Conservation (phyloP, 1,140 invertebrate species). For the Drosophila lini region DNA sequence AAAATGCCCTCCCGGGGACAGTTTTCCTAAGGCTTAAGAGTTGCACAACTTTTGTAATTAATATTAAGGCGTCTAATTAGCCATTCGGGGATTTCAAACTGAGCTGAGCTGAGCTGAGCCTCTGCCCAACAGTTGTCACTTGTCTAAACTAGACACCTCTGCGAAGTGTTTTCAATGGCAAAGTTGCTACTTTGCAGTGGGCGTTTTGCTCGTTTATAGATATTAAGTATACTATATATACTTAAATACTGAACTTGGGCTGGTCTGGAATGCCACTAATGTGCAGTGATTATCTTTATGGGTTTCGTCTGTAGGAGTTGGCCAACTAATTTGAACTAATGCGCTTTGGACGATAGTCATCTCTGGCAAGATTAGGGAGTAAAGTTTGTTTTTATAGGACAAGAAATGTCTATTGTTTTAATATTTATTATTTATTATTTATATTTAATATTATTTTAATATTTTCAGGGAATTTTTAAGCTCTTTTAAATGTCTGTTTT, state of each 20-base stretch:
- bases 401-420: background rate
- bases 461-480: too few relatives aligned
- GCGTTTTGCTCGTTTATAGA: conserved; percentile 6
- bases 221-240: conserved; percentile 12
- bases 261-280: conserved; percentile 25
- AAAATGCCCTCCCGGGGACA: conserved; percentile 53
- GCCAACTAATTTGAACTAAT: conserved; percentile 29
- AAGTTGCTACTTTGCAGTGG: conserved; percentile 9
- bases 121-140: conserved; percentile 15
- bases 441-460: too few relatives aligned
- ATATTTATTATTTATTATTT: too few relatives aligned
- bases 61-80: conserved; percentile 75
- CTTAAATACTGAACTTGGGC: conserved; percentile 7
- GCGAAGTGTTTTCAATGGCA: conserved; percentile 30
- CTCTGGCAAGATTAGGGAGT: too few relatives aligned
- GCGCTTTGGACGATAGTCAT: background rate
- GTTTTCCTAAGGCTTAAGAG: conserved; percentile 26
- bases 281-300: conserved; percentile 40
- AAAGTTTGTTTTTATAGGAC: background rate
- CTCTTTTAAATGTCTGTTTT: background rate
- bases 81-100: conserved; percentile 37
- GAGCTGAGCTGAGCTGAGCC: background rate
- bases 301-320: conserved; percentile 22
- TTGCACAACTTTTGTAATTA: conserved; percentile 72
- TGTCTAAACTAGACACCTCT: conserved; percentile 32